Evolutionary conservation across 2,113 vertebrate species (phyloP), one percentile per base, ranked within the genome.

Genomic region (Brachyhypopomus occidentalis): DNA sequence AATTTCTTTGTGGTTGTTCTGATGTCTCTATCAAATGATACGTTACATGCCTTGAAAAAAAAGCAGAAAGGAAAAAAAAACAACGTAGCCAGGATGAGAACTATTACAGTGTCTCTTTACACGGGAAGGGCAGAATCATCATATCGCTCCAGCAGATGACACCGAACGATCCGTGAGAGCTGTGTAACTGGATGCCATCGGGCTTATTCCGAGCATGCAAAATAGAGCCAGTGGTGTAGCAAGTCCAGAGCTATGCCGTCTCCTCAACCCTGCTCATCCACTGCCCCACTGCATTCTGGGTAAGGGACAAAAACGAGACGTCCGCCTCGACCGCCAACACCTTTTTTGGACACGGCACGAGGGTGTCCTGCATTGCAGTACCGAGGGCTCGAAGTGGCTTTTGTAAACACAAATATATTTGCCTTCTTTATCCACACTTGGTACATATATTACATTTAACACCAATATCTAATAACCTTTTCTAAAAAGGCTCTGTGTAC

Each of bases 131-230:
- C 90, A 90, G 90, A 93, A 89, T 91, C 90, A 90, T 89, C 87
- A 85, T 67, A 89, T 88, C 88, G 84, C 86, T 76, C 77, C 79
- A 75, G 85, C 87, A 89, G 87, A 87, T 82, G 76, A 93, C 87
- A 91, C 90, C 91, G 17, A 90, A 85, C 88, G 89, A 93, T 94
- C 90, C 86, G 60, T 91, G 91, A 87, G 90, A 87, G 89, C 89
- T 88, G 87, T 89, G 90, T 91, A 94, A 94, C 92, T 91, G 86
- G 92, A 93, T 89, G 83, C 77, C 85, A 87, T 81, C 84, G 41
- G 82, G 89, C 89, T 91, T 93, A 92, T 93, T 93, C 91, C 90
- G 88, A 91, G 87, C 88, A 85, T 87, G 88, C 80, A 70, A 52
- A 85, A 86, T 82, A 83, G 83, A 88, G 72, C 77, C 83, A 90